Conservation (phyloP, 2,797 vertebrate genomes). For the Tinamus major region DNA sequence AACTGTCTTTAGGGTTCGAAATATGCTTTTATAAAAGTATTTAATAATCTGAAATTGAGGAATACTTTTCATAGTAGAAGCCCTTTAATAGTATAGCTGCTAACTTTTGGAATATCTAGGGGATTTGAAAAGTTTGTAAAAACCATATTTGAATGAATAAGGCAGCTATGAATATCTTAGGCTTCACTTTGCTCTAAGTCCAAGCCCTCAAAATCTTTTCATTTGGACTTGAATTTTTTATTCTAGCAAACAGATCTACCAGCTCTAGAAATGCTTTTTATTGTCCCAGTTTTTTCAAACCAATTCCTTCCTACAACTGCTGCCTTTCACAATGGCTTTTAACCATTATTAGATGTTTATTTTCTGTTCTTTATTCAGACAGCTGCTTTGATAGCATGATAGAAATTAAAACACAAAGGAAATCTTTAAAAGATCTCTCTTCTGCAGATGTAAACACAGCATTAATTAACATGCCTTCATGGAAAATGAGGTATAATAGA, state of each 20-base stretch:
- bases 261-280: not conserved
- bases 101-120: not conserved
- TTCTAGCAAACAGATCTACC: not conserved
- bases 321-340: constrained; percentile 2
- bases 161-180: not conserved
- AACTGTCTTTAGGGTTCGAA: not conserved
- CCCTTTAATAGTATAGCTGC: not conserved
- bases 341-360: not conserved
- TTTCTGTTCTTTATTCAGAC: not conserved
- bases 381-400: not conserved
- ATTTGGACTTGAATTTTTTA: not conserved
- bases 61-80: not conserved
- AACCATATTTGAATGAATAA: not conserved
- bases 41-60: not conserved
- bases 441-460: not conserved
- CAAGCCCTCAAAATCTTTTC: not conserved
- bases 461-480: not conserved
- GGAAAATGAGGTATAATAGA: not conserved
- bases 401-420: not conserved
- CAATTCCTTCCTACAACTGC: not conserved
- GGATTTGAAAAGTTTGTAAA: not conserved
- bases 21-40: not conserved
- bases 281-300: constrained; percentile 12
- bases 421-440: not conserved
- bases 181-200: not conserved